Percentiles rank a stretch among this genome's conserved stretches.
Evolutionary conservation across 2,888 invertebrate species (phyloP).

Genomic region (Heterodera filipjevi): DNA sequence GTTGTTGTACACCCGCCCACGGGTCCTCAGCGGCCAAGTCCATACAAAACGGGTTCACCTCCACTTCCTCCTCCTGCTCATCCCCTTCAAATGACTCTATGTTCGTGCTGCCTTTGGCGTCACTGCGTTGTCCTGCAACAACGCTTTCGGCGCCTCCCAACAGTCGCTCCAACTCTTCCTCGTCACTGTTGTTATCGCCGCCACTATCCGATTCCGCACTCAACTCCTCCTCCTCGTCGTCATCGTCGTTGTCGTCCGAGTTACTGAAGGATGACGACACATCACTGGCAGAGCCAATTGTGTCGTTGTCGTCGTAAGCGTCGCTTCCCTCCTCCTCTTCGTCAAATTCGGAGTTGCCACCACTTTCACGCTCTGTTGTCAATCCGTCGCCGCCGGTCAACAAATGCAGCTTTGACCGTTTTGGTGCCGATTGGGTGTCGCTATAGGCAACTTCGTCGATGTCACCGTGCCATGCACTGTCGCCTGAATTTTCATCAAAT

Average conservation of each 20-base stretch:
- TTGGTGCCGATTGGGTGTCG: not conserved
- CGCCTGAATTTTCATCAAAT: not conserved
- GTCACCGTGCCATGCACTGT: not conserved
- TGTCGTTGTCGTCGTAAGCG: constrained; percentile 30
- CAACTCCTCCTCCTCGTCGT: not conserved
- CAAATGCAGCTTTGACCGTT: constrained; percentile 24
- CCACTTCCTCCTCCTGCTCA: constrained; percentile 76
- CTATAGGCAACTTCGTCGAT: not conserved
- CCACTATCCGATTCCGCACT: constrained; percentile 6
- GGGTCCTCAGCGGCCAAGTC: constrained; percentile 75
- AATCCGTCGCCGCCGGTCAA: constrained; percentile 19
- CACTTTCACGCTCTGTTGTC: constrained; percentile 45
- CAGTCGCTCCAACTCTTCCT: constrained; percentile 25
- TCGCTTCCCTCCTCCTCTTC: constrained; percentile 28
- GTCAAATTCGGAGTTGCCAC: constrained; percentile 56
- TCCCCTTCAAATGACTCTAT: constrained; percentile 21
- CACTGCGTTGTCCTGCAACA: not conserved
- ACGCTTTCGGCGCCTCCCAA: constrained; percentile 34
- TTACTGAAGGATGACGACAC: constrained; percentile 38
- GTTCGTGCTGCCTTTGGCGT: constrained; percentile 7
- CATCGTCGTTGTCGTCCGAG: constrained; percentile 34
- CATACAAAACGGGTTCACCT: constrained; percentile 89
- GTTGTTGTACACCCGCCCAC: constrained; percentile 72
- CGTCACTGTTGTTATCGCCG: constrained; percentile 25
- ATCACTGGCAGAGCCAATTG: constrained; percentile 10